Conservation (phyloP, 2,888 invertebrate genomes). For the Drosophila nigritarsus region DNA sequence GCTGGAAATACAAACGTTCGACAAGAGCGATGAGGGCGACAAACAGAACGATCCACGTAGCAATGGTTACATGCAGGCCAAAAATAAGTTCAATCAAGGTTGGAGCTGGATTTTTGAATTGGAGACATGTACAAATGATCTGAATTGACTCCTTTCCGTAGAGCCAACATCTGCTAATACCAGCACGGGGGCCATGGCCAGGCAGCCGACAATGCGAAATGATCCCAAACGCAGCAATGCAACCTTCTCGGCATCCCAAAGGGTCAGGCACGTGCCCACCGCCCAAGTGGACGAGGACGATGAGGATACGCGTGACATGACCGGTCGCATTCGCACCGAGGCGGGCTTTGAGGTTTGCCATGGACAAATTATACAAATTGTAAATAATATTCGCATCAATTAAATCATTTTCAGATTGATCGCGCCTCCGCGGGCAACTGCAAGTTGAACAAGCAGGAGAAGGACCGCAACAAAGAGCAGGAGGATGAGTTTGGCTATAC, state of each 20-base stretch:
- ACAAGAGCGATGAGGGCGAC: conserved; percentile 66
- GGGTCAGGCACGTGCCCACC: conserved; percentile 55
- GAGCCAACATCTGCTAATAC: conserved; percentile 59
- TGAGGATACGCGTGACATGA: conserved; percentile 91
- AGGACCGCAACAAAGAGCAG: conserved; percentile 91
- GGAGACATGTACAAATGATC: background rate
- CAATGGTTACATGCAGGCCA: conserved; percentile 78
- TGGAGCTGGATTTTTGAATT: background rate
- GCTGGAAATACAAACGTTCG: conserved; percentile 93
- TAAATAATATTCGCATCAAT: background rate
- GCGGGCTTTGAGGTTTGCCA: conserved; percentile 90
- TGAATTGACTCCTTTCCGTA: conserved; percentile 5
- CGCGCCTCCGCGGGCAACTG: conserved; percentile 95
- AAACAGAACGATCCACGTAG: conserved; percentile 71
- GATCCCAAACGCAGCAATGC: conserved; percentile 67
- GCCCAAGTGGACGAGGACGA: conserved; percentile 86
- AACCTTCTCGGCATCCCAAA: conserved; percentile 69
- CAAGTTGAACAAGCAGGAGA: conserved; percentile 91
- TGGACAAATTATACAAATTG: background rate
- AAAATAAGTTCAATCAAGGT: conserved; percentile 75
- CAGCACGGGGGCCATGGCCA: conserved; percentile 33
- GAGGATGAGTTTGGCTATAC: conserved; percentile 98
- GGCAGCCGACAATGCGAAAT: conserved; percentile 51
- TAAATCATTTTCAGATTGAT: conserved; percentile 89
- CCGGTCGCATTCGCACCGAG: conserved; percentile 92